Conservation (phyloP, 2,113 vertebrate genomes). For the Sterna hirundo region DNA sequence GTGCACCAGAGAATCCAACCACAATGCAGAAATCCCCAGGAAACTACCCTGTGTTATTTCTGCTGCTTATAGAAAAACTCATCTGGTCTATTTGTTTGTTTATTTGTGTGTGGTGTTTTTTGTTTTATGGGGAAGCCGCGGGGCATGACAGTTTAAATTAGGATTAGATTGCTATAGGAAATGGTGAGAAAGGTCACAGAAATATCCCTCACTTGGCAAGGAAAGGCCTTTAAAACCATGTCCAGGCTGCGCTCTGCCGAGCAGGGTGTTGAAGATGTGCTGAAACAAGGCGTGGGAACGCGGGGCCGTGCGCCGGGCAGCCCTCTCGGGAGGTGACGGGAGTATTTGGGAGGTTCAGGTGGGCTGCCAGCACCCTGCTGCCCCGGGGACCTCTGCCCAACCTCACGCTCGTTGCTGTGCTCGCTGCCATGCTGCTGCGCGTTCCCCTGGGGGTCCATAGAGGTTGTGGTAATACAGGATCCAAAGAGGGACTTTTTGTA, state of each 20-base stretch:
- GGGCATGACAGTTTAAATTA: constrained; percentile 33
- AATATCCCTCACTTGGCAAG: constrained; percentile 2
- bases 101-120: constrained; percentile 2
- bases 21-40: constrained; percentile 62
- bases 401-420: fast-evolving
- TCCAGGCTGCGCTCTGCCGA: background rate
- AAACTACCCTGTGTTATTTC: constrained; percentile 48
- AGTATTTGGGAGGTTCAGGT: background rate
- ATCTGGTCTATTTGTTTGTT: constrained; percentile 36
- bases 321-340: background rate
- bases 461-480: fast-evolving
- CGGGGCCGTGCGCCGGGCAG: background rate
- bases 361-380: background rate
- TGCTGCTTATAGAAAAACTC: constrained; percentile 38
- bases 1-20: constrained; percentile 45
- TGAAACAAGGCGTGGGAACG: background rate
- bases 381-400: background rate
- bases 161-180: constrained; percentile 38
- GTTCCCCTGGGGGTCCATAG: fast-evolving
- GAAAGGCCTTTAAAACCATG: background rate
- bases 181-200: constrained; percentile 57
- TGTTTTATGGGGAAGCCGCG: background rate
- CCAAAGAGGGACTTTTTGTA: background rate
- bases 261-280: background rate
- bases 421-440: background rate